Conservation (phyloP, 2,888 invertebrate species). For the Horisme vitalbata region DNA sequence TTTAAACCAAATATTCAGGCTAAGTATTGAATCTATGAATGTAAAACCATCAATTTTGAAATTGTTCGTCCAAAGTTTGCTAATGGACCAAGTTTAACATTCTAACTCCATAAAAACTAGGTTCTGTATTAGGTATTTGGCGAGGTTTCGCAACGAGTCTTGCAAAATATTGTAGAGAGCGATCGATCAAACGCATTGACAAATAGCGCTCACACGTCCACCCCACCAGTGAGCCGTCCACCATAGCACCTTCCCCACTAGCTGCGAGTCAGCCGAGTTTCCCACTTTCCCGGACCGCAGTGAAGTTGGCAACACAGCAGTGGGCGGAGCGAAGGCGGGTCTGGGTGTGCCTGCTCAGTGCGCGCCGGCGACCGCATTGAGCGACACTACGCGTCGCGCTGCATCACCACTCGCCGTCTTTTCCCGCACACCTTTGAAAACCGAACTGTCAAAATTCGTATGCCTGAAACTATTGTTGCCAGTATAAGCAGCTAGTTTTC, state of each 20-base stretch:
- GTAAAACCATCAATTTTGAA: constrained; percentile 27
- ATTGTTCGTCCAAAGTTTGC: constrained; percentile 18
- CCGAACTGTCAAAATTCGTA: constrained; percentile 28
- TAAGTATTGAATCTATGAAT: constrained; percentile 21
- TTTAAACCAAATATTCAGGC: constrained; percentile 20
- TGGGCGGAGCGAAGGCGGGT: constrained; percentile 68
- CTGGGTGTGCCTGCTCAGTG: constrained; percentile 53
- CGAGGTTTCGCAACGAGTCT: constrained; percentile 26
- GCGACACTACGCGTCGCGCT: constrained; percentile 50
- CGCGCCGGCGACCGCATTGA: constrained; percentile 45
- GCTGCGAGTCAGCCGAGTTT: constrained; percentile 71
- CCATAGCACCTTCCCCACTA: constrained; percentile 57
- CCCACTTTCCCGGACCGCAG: constrained; percentile 69
- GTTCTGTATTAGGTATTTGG: constrained; percentile 21
- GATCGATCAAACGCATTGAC: constrained; percentile 51
- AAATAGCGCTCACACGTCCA: constrained; percentile 44
- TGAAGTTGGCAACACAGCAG: constrained; percentile 63
- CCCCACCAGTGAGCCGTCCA: constrained; percentile 50
- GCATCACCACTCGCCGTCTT: constrained; percentile 52
- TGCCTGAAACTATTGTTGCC: constrained; percentile 9
- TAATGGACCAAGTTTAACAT: constrained; percentile 23
- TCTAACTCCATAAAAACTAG: constrained; percentile 27
- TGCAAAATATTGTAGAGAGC: constrained; percentile 27
- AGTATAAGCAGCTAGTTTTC: constrained; percentile 9
- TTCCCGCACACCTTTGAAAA: constrained; percentile 40